phyloP scores from a whole-genome alignment of 2,113 vertebrate species.

The Numida meleagris region DNA sequence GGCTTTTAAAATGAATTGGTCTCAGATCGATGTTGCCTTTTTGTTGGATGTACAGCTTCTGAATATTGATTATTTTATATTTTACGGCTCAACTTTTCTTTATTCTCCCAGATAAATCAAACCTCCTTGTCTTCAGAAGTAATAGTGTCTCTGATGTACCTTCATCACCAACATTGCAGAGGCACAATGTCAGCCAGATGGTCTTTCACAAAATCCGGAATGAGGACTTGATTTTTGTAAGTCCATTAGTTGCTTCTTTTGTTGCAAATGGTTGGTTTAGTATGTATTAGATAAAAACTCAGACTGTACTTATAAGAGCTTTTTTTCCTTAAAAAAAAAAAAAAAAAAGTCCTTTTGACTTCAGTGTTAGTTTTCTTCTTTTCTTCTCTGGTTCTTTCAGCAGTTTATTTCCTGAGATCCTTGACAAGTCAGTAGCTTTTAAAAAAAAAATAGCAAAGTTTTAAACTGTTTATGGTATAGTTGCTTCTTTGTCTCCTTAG shows the following conservation, averaged over 20 bases:
- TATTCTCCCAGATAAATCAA: constrained; percentile 88
- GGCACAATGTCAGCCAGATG: constrained; percentile 95
- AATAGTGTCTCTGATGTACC: constrained; percentile 83
- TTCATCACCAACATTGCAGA: constrained; percentile 84
- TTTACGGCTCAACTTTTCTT: neutral
- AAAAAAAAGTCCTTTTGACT: neutral
- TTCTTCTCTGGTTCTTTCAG: neutral
- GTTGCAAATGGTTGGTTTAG: neutral
- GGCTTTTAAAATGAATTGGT: neutral
- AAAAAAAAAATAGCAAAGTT: neutral
- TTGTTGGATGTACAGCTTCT: neutral
- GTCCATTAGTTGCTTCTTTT: constrained; percentile 33
- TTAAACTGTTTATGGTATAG: neutral
- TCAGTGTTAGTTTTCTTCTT: neutral
- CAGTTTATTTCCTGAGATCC: neutral
- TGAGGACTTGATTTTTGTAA: constrained; percentile 92
- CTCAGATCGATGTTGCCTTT: neutral
- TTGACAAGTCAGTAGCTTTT: neutral
- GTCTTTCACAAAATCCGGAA: constrained; percentile 98
- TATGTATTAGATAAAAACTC: neutral
- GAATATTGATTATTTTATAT: neutral
- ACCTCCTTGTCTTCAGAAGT: constrained; percentile 92
- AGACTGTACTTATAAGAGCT: neutral
- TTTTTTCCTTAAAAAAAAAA: no score
- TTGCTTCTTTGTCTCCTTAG: neutral